Conservation (phyloP, 2,113 vertebrate species). For the Forbesichthys papilliferus region DNA sequence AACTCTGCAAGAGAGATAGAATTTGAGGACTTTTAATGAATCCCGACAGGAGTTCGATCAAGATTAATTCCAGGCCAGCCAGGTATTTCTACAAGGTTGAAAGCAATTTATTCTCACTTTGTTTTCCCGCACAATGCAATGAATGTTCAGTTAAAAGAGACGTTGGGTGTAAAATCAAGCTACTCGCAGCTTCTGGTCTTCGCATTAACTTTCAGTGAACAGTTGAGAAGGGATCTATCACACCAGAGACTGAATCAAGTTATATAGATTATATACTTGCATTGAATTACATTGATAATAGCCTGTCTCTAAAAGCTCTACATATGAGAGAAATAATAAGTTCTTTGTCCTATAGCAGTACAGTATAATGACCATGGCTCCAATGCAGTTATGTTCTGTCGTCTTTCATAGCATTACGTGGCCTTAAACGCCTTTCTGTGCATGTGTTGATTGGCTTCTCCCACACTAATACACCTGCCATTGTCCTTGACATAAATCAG, state of each 20-base stretch:
- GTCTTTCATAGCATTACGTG: too few species aligned
- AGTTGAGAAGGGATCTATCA: conserved; percentile 13
- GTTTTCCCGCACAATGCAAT: conserved; percentile 53
- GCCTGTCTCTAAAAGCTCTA: too few species aligned
- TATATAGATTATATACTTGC: conserved; percentile 43
- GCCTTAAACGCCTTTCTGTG: background rate
- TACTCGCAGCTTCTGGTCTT: background rate
- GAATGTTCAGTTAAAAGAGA: conserved; percentile 44
- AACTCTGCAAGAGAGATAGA: conserved; percentile 49
- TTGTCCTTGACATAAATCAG: too few species aligned
- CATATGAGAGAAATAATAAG: background rate
- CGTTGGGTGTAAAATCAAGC: conserved; percentile 19
- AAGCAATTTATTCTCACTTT: conserved; percentile 75
- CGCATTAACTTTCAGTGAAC: conserved; percentile 1
- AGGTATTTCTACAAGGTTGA: conserved; percentile 69
- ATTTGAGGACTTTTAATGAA: conserved; percentile 73
- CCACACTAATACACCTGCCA: too few species aligned
- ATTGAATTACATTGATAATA: conserved; percentile 35
- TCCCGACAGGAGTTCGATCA: conserved; percentile 78
- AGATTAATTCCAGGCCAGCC: conserved; percentile 78
- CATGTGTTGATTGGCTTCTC: background rate
- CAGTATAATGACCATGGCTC: too few species aligned
- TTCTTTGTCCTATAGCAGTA: background rate
- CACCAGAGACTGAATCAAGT: conserved; percentile 69
- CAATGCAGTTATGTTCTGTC: background rate